These are phyloP conservation scores for Beaufortia kweichowensis DNA, from an alignment of 2,113 vertebrate species.

Conservation along the genomic window DNA sequence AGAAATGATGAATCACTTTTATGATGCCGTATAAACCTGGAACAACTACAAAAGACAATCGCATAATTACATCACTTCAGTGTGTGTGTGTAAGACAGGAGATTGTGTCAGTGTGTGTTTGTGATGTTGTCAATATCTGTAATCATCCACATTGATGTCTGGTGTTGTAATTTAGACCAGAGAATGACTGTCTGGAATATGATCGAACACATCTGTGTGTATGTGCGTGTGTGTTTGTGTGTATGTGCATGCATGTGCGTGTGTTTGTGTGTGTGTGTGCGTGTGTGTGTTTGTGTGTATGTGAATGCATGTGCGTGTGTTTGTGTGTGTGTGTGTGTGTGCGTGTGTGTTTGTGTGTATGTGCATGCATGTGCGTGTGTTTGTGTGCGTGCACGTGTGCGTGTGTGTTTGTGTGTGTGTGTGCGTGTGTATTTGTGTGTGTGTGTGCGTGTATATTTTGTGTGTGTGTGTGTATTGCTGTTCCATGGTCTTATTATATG, in stretches of 20 bases:
- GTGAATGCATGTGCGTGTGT: neutral
- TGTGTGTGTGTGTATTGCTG: neutral
- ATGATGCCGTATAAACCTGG: neutral
- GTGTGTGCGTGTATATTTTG: constrained; percentile 34
- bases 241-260: too few relatives aligned
- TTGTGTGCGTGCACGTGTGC: constrained; percentile 24
- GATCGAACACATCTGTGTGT: too few relatives aligned
- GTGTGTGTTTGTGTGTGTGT: constrained; percentile 10
- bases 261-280: too few relatives aligned
- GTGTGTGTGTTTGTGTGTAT: too few relatives aligned
- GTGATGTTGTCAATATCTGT: constrained; percentile 30
- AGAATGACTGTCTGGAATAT: neutral
- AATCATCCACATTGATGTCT: constrained; percentile 8
- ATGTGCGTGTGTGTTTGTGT: neutral
- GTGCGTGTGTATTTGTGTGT: constrained; percentile 29
- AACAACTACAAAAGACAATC: constrained; percentile 1
- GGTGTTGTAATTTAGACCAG: constrained; percentile 11
- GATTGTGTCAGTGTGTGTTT: constrained; percentile 17
- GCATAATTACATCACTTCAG: neutral
- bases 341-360: constrained; percentile 17
- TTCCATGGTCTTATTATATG: too few relatives aligned
- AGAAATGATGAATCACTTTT: neutral
- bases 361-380: neutral
- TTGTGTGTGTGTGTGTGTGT: constrained; percentile 17
- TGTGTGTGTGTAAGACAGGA: constrained; percentile 28